Evolutionary conservation across 2,797 vertebrate species (phyloP).

Genomic region (Sebastiscus albofasciatus): DNA sequence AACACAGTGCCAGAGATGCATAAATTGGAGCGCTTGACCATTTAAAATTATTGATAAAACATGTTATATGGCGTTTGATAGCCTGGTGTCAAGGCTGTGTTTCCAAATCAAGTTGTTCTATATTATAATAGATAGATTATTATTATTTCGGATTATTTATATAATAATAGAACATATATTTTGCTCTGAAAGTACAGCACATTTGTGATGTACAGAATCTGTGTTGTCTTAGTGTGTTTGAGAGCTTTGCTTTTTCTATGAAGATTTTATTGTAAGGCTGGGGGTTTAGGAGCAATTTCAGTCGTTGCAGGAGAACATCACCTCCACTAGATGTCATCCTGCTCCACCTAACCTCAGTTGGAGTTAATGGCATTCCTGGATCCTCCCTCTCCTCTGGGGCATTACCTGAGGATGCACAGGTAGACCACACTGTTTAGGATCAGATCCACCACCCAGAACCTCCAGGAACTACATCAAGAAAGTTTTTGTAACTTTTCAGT

Average conservation of each 20-base stretch:
- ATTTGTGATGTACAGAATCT: not conserved
- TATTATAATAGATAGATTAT: not conserved
- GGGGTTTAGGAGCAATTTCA: not conserved
- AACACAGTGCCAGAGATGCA: not conserved
- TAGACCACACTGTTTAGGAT: conserved; percentile 5
- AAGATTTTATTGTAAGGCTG: not conserved
- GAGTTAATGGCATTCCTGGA: conserved; percentile 27
- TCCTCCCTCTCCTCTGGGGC: conserved; percentile 49
- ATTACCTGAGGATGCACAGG: conserved; percentile 52
- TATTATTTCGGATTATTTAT: not conserved
- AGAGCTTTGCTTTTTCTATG: not conserved
- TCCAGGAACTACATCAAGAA: conserved; percentile 4
- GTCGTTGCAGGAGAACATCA: not conserved
- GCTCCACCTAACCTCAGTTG: not conserved
- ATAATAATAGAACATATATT: not conserved
- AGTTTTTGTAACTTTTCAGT: not conserved
- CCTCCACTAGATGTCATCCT: conserved; percentile 54
- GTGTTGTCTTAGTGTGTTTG: not conserved
- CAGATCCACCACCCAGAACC: not conserved
- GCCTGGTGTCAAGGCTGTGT: not conserved
- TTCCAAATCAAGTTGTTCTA: not conserved
- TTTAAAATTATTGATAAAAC: not conserved
- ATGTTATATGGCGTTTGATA: not conserved
- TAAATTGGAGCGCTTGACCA: not conserved
- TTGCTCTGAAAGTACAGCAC: not conserved